Evolutionary conservation across 1,140 invertebrate species (phyloP).

Genomic region (Anastrepha obliqua): DNA sequence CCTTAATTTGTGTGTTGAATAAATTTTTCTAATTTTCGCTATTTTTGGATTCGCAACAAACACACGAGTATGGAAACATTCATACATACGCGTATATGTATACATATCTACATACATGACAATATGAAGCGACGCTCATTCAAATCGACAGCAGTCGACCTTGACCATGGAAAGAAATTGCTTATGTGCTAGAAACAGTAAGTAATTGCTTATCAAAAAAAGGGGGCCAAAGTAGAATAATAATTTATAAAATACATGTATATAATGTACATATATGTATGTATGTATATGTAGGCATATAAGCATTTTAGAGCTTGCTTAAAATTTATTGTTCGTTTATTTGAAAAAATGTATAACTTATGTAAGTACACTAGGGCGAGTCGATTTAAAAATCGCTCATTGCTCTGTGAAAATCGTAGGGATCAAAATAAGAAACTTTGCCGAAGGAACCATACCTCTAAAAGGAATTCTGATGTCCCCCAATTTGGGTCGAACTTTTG

Average conservation of each 20-base stretch:
- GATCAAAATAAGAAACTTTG: too few species aligned
- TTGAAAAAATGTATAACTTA: not conserved
- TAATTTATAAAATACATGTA: not conserved
- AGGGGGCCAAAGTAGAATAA: not conserved
- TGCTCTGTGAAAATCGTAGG: too few species aligned
- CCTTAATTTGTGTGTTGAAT: constrained; percentile 9
- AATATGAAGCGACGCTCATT: not conserved
- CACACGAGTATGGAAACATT: too few species aligned
- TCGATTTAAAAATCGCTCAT: too few species aligned
- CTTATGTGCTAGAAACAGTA: not conserved
- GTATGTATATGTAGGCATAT: not conserved
- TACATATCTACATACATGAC: not conserved
- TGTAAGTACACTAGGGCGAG: too few species aligned
- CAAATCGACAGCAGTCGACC: not conserved
- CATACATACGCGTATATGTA: too few species aligned
- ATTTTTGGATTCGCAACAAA: too few species aligned
- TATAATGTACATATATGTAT: not conserved
- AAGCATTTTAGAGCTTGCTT: not conserved
- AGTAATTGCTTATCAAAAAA: constrained; percentile 41
- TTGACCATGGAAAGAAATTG: constrained; percentile 41
- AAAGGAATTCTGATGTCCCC: too few species aligned
- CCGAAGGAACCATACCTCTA: too few species aligned
- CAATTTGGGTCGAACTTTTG: too few species aligned
- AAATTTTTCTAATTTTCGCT: constrained; percentile 24
- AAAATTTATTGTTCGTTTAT: not conserved